These are phyloP conservation scores for Rhagoletis pomonella DNA, from an alignment of 1,140 invertebrate species.

Conservation along the genomic window DNA sequence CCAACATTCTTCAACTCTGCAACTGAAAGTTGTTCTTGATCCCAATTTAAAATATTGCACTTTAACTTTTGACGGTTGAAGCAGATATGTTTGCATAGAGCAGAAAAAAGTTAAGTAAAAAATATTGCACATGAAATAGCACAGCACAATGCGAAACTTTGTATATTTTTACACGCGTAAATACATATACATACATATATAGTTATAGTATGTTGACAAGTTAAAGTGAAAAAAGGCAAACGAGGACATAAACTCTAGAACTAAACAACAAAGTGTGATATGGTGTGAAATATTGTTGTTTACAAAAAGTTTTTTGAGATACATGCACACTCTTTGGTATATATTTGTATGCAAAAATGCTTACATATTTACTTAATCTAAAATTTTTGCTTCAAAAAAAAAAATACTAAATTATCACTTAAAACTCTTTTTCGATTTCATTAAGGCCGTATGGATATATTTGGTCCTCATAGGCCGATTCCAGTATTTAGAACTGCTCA, in stretches of 20 bases:
- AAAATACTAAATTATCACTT: too few species aligned
- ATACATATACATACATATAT: too few species aligned
- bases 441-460: too few species aligned
- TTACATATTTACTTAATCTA: too few species aligned
- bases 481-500: too few species aligned
- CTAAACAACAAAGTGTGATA: neutral
- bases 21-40: neutral
- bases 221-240: neutral
- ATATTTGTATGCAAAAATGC: too few species aligned
- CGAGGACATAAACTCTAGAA: too few species aligned
- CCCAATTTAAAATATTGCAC: conserved; percentile 1
- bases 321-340: too few species aligned
- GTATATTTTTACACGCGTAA: conserved; percentile 11
- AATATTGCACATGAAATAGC: neutral
- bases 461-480: too few species aligned
- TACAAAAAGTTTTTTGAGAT: neutral
- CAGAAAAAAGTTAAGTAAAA: too few species aligned
- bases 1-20: neutral
- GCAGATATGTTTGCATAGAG: neutral
- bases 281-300: neutral
- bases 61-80: neutral
- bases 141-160: neutral
- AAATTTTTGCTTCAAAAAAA: too few species aligned
- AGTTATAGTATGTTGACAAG: neutral
- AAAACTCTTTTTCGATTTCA: too few species aligned